phyloP scores from a whole-genome alignment of 2,888 invertebrate species.

The Cantharis lateralis region DNA sequence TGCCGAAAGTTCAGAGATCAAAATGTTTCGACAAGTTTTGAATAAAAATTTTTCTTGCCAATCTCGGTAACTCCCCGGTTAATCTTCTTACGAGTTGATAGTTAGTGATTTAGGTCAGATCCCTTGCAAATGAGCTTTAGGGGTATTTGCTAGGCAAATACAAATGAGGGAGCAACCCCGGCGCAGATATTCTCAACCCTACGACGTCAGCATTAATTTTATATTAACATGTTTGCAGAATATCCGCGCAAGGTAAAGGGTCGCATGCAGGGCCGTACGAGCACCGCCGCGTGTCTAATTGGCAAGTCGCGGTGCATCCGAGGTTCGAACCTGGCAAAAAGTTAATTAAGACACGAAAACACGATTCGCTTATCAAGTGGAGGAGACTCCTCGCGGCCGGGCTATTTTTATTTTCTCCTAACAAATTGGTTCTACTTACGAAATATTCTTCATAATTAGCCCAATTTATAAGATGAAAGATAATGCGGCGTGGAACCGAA shows the following conservation, averaged over 20 bases:
- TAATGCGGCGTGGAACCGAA: slow-evolving; percentile 2
- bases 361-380: slow-evolving; percentile 3
- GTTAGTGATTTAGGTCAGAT: slow-evolving; percentile 16
- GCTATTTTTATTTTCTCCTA: background rate
- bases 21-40: background rate
- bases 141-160: slow-evolving; percentile 23
- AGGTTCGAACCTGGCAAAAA: background rate
- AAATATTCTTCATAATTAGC: slow-evolving; percentile 4
- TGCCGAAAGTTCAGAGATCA: background rate
- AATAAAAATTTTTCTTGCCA: slow-evolving; percentile 5
- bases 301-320: slow-evolving; percentile 3
- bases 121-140: slow-evolving; percentile 16
- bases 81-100: slow-evolving; percentile 21
- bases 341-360: slow-evolving; percentile 16
- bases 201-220: background rate
- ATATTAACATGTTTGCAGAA: background rate
- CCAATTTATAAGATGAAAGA: background rate
- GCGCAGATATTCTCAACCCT: slow-evolving; percentile 2
- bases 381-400: background rate
- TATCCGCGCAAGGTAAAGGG: background rate
- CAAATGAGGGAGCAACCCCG: slow-evolving; percentile 11
- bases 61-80: slow-evolving; percentile 9
- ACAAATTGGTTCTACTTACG: background rate
- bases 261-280: background rate
- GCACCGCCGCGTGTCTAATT: slow-evolving; percentile 14